Evolutionary conservation across 2,113 vertebrate genomes (phyloP), one percentile per base, ranked within the genome.

Genomic region (Pygoscelis adeliae): DNA sequence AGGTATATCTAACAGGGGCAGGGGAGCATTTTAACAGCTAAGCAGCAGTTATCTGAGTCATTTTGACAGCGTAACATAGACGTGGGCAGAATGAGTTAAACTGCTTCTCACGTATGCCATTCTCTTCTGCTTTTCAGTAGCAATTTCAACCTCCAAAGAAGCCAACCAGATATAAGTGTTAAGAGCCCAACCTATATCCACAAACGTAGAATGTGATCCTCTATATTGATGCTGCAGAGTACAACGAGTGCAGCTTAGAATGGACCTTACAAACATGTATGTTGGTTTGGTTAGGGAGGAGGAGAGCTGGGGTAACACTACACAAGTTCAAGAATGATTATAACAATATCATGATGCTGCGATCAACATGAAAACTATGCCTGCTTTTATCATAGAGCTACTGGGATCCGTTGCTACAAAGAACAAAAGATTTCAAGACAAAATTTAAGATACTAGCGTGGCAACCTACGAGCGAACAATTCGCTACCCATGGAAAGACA

Each of bases 251-350:
- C 36, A 66, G 25, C 38, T 62, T 62, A 26, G 25, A 66, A 91
- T 2, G 29, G 42, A 61, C 40, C 38, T 80, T 56, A 46, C 3
- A 49, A 87, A 53, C 0, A 1, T 18, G 56, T 5, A 2, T 2
- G 7, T 40, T 65, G 58, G 23, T 42, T 73, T 86, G 36, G 49
- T 22, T 52, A 73, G 2, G 5, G n/a, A 55, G 16, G 56, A 72
- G 26, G 38, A 87, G 38, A 90, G 22, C 1, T 8, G 44, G 13
- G 55, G 34, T 16, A 53, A 81, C 14, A 18, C 15, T 10, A 15
- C 25, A 32, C 15, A 59, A 76, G 22, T 55, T 85, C 58, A 84
- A 58, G 62, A 77, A 49, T 8, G 3, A 56, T 40, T 80, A 10
- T 12, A 83, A 38, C 42, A 71, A 5, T 15, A 65, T 38, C 30